Percentiles rank a stretch among this genome's conserved stretches.
phyloP scores from a whole-genome alignment of 2,888 invertebrate genomes.

The Drosophila acutilabella region DNA sequence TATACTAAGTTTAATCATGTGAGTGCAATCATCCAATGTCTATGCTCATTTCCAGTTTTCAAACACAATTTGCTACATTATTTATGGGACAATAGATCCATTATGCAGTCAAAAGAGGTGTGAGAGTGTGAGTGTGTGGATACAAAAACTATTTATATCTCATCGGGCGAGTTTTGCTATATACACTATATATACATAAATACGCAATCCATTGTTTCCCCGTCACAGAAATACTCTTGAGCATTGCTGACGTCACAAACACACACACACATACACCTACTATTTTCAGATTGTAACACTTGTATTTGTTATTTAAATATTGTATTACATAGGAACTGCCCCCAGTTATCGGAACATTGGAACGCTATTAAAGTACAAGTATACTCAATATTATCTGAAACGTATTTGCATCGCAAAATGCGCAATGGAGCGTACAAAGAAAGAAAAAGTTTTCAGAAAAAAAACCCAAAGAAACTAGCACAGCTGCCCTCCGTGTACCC shows the following conservation, averaged over 20 bases:
- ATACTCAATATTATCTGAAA: conserved; percentile 33
- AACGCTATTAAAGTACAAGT: conserved; percentile 47
- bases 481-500: conserved; percentile 1
- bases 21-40: conserved; percentile 23
- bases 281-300: conserved; percentile 16
- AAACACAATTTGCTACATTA: conserved; percentile 36
- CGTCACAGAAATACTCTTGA: conserved; percentile 29
- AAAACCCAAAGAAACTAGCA: conserved; percentile 32
- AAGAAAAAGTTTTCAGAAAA: conserved; percentile 1
- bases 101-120: conserved; percentile 31
- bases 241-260: conserved; percentile 34
- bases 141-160: conserved; percentile 17
- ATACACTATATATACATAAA: conserved; percentile 4
- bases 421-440: conserved; percentile 33
- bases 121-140: conserved; percentile 2
- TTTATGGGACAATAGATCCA: conserved; percentile 36
- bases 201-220: conserved; percentile 12
- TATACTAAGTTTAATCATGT: conserved; percentile 17
- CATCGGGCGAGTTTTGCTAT: conserved; percentile 1
- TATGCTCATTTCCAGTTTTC: conserved; percentile 25
- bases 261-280: no score
- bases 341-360: conserved; percentile 22
- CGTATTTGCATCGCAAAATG: conserved; percentile 49
- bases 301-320: conserved; percentile 41
- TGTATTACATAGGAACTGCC: conserved; percentile 41